Evolutionary conservation across 2,888 invertebrate genomes (phyloP), one percentile per base, ranked within the genome.

Genomic region (Monochamus alternatus): DNA sequence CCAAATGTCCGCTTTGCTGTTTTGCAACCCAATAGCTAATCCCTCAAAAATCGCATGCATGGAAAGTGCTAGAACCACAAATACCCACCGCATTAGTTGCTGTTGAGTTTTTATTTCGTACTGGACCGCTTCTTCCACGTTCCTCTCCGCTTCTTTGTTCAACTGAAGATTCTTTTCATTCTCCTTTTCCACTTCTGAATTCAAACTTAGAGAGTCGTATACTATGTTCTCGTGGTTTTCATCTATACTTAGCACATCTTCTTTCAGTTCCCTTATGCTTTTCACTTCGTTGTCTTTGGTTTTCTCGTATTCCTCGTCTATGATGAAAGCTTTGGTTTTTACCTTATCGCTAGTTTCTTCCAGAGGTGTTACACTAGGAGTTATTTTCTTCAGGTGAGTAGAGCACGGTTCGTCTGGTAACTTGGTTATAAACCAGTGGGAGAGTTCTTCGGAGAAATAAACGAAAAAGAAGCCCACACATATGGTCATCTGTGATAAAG

Each of bases 11-110:
- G 87, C 85, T 5, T 85, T 81, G 2, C 88, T 88, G 47, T 85
- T 84, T 81, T 91, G 91, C 8, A 91, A 83, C 5, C 91, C 91
- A 67, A 91, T 90, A 2, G 91, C 90, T 71, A 91, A 84, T 4
- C 91, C 91, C 85, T 92, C 91, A 78, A 92, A 90, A 68, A 91
- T 84, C 0, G 91, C 90, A 83, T 92, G 92, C 75, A 91, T 88
- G 0, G 91, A 90, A 75, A 92, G 86, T 2, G 91, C 91, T 14
- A 90, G 79, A 59, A 90, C 88, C 59, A 90, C 87, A 22, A 91
- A 83, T 59, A 90, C 82, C 73, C 89, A 89, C 52, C 90, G 85
- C 77, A 89, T 80, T 12, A 88, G 81, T 77, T 88, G 88, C 75
- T 89, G 87, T 55, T 86, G 84, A 3, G 85, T 83, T 70, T 85